These are phyloP conservation scores for Hydra vulgaris DNA, from an alignment of 30 jellyfish, hydroid and myxozoan genomes.

Conservation along the genomic window DNA sequence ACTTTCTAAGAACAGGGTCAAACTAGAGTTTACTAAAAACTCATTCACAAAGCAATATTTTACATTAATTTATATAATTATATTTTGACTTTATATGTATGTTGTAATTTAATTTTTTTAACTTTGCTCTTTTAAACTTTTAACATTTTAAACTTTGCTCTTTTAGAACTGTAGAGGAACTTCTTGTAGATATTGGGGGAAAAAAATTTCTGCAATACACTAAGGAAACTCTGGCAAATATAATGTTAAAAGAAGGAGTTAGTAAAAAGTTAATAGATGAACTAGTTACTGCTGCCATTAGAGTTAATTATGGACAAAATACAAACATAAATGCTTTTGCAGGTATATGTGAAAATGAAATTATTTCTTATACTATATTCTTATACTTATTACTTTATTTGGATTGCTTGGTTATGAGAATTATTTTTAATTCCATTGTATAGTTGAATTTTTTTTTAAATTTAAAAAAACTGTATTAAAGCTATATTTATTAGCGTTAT, in stretches of 20 bases:
- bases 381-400: neutral
- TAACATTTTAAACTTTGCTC: neutral
- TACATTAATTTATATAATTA: no score
- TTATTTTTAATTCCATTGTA: no score
- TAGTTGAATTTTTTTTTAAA: no score
- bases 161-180: slow-evolving; percentile 45
- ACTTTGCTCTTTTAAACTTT: neutral
- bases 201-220: slow-evolving; percentile 33
- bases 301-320: slow-evolving; percentile 79
- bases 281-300: slow-evolving; percentile 55
- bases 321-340: slow-evolving; percentile 61
- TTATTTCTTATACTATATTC: neutral
- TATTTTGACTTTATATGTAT: neutral
- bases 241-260: slow-evolving; percentile 31
- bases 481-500: neutral
- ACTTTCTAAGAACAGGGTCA: no score
- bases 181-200: slow-evolving; percentile 56
- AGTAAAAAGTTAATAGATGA: slow-evolving; percentile 46
- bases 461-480: neutral
- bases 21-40: no score
- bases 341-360: slow-evolving; percentile 22
- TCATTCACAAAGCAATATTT: no score
- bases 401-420: neutral
- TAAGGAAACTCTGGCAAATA: slow-evolving; percentile 26
- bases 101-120: neutral